Evolutionary conservation across 1,140 invertebrate genomes (phyloP).

Genomic region (Caenorhabditis briggsae): DNA sequence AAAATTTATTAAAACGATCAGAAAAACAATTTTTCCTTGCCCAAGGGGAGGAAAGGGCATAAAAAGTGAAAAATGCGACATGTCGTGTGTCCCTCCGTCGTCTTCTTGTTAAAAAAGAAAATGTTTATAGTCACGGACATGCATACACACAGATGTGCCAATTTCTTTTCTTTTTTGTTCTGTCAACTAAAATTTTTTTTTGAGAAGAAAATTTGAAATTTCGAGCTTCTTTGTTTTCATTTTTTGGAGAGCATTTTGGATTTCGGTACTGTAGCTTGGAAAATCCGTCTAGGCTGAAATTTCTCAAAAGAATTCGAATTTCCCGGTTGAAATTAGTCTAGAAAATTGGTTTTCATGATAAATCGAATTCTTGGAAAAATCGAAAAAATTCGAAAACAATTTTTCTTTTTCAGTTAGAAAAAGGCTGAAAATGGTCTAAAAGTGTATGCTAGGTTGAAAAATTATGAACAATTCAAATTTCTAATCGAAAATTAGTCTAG

Average conservation of each 20-base stretch:
- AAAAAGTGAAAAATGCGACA: constrained; percentile 45
- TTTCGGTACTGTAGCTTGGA: constrained; percentile 9
- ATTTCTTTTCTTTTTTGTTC: background rate
- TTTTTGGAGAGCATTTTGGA: too few relatives aligned
- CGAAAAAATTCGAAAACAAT: too few relatives aligned
- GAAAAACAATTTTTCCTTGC: background rate
- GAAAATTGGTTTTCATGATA: background rate
- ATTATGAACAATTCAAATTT: background rate
- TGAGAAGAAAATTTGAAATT: background rate
- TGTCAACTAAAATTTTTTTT: background rate
- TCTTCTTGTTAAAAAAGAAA: background rate
- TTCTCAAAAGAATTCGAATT: too few relatives aligned
- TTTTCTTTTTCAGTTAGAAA: too few relatives aligned
- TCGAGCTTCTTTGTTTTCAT: background rate
- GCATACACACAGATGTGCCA: background rate
- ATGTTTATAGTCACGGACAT: constrained; percentile 42
- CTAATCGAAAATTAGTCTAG: background rate
- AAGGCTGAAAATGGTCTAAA: too few relatives aligned
- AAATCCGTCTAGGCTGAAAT: too few relatives aligned
- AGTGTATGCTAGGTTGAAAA: background rate
- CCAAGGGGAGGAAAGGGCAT: background rate
- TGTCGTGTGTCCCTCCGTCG: background rate
- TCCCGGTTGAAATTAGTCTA: too few relatives aligned
- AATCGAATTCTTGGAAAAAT: background rate
- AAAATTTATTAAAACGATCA: too few relatives aligned